A percentile compares a stretch with the other conserved stretches of the same genome.
Conservation (phyloP, 2,888 invertebrate species). For the Caenorhabditis macrosperma region DNA sequence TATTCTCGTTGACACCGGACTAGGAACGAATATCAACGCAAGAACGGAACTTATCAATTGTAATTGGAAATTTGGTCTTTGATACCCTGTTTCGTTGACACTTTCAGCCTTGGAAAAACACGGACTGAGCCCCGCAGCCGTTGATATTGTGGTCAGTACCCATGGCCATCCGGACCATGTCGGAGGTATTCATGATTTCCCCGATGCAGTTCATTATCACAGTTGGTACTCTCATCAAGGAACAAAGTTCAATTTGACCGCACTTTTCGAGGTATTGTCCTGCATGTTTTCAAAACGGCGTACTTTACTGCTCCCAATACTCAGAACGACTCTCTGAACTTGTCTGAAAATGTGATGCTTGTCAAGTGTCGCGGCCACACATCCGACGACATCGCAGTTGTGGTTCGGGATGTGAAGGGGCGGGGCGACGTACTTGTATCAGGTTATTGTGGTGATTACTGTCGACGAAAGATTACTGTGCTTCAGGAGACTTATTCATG, state of each 20-base stretch:
- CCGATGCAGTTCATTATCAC: slow-evolving; percentile 72
- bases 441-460: slow-evolving; percentile 49
- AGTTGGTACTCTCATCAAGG: slow-evolving; percentile 72
- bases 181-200: slow-evolving; percentile 70
- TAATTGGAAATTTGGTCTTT: too few species aligned
- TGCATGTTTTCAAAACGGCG: background rate
- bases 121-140: slow-evolving; percentile 65
- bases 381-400: slow-evolving; percentile 77
- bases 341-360: slow-evolving; percentile 74
- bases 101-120: slow-evolving; percentile 31
- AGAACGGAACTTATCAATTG: slow-evolving; percentile 74
- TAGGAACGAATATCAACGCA: slow-evolving; percentile 79
- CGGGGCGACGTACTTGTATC: slow-evolving; percentile 74
- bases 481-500: slow-evolving; percentile 70
- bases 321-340: slow-evolving; percentile 69
- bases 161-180: slow-evolving; percentile 79
- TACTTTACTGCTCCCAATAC: slow-evolving; percentile 13
- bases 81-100: background rate
- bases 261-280: slow-evolving; percentile 67
- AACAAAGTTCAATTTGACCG: slow-evolving; percentile 73
- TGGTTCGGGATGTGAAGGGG: slow-evolving; percentile 70
- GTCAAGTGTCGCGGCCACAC: slow-evolving; percentile 77
- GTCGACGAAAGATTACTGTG: slow-evolving; percentile 7
- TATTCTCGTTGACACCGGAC: slow-evolving; percentile 78
- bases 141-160: slow-evolving; percentile 77